Evolutionary conservation across 2,888 invertebrate species (phyloP).

Genomic region (Rhorus exstirpatorius): DNA sequence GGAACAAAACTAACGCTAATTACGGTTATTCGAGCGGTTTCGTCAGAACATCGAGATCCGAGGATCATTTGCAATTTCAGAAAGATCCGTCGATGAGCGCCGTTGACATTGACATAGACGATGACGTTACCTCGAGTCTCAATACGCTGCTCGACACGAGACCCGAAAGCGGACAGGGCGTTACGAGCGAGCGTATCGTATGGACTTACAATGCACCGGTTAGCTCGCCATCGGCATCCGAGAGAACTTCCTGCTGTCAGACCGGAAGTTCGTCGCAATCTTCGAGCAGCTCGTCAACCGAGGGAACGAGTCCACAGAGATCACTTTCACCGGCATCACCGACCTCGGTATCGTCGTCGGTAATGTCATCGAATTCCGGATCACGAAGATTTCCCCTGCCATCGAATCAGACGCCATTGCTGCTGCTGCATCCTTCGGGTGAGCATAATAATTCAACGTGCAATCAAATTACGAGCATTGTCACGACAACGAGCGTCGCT

Average conservation of each 20-base stretch:
- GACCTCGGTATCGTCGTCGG: constrained; percentile 95
- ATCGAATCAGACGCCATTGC: constrained; percentile 58
- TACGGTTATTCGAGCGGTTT: constrained; percentile 87
- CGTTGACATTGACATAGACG: constrained; percentile 96
- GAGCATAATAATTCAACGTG: constrained; percentile 73
- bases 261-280: constrained; percentile 88
- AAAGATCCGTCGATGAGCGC: constrained; percentile 93
- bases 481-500: constrained; percentile 74
- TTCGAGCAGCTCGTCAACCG: constrained; percentile 82
- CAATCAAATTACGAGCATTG: constrained; percentile 81
- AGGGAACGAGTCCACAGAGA: constrained; percentile 86
- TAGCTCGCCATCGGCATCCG: constrained; percentile 87
- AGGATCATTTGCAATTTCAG: constrained; percentile 95
- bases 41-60: constrained; percentile 95
- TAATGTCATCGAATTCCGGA: constrained; percentile 93
- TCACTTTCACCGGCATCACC: constrained; percentile 93
- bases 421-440: too few relatives aligned
- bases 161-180: constrained; percentile 88
- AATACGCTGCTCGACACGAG: constrained; percentile 95
- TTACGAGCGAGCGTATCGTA: constrained; percentile 90
- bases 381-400: constrained; percentile 89
- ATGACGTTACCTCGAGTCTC: constrained; percentile 96
- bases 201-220: constrained; percentile 97
- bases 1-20: constrained; percentile 74
- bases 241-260: constrained; percentile 87